Evolutionary conservation across 2,113 vertebrate species (phyloP).

Genomic region (Callipepla californica): DNA sequence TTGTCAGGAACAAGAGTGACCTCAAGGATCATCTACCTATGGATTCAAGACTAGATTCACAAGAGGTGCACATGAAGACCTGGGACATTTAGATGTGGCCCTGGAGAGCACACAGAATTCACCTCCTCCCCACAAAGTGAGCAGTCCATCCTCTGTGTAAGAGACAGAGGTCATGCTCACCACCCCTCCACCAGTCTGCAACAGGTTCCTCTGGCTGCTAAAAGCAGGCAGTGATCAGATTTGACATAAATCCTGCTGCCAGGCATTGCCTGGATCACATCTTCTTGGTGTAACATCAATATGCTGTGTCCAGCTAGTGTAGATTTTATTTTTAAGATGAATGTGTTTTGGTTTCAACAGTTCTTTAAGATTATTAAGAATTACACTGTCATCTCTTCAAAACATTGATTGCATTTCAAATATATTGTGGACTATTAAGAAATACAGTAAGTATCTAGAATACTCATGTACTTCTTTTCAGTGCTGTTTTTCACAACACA

Average conservation of each 20-base stretch:
- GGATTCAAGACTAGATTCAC: not conserved
- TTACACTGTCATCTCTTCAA: not conserved
- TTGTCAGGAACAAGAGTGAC: not conserved
- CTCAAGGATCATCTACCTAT: not conserved
- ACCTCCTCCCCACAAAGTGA: not conserved
- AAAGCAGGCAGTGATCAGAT: not conserved
- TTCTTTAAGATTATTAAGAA: not conserved
- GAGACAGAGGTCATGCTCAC: not conserved
- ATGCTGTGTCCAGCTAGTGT: not conserved
- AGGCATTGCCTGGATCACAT: not conserved
- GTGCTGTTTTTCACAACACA: not conserved
- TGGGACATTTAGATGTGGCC: not conserved
- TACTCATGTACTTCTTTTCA: not conserved
- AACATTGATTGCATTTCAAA: constrained; percentile 2
- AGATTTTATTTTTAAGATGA: not conserved
- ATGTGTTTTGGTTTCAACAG: not conserved
- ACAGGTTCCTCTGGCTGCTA: not conserved
- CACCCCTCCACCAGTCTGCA: not conserved
- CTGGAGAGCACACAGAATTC: rapidly evolving
- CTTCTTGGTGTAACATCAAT: not conserved
- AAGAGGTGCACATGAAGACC: not conserved
- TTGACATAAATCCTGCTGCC: not conserved
- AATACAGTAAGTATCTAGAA: not conserved
- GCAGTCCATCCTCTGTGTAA: rapidly evolving
- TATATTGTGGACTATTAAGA: not conserved